Evolutionary conservation across 2,113 vertebrate genomes (phyloP), one percentile per base, ranked within the genome.

Genomic region (Fregetta grallaria): DNA sequence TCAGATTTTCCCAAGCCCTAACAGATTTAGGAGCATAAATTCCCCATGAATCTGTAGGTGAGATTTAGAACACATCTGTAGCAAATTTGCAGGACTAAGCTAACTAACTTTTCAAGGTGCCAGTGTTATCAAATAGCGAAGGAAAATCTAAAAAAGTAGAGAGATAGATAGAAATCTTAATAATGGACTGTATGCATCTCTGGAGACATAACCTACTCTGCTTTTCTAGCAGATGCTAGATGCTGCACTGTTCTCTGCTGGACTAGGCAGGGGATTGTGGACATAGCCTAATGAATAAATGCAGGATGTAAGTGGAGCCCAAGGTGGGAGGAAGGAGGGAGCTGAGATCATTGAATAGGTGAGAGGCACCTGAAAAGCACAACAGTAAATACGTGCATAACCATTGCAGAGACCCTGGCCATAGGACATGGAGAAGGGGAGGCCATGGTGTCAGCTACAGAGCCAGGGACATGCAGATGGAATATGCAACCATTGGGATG

Each of bases 381-480:
- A 34, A 1, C 5, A 59, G 23, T 40, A 42, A 78, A 8, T 25
- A 38, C 11, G 16, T 53, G 10, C 18, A 22, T 45, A 72, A 50
- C 8, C 10, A 17, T 50, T 34, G 12, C 16, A 55, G 65, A 87
- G 27, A 38, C n/a, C 7, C 20, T 68, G n/a, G 38, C 10, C 6
- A 5, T 6, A n/a, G 18, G 5, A 45, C 19, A 14, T 34, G 13
- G 11, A 63, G 26, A 74, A 88, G 27, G 6, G 15, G 8, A 72
- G 8, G 15, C 8, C 10, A 1, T 20, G 13, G 12, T 49, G 36
- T 32, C 30, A 70, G 65, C 45, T 10, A 78, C 23, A 62, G 49
- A 42, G 7, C 29, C 0, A 0, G 21, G 6, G 36, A 27, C 15
- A 23, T 36, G 18, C 72, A 7, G 10, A 68, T 11, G 13, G 15